These are phyloP conservation scores for Myxocyprinus asiaticus DNA, from an alignment of 2,113 vertebrate species.

Conservation along the genomic window DNA sequence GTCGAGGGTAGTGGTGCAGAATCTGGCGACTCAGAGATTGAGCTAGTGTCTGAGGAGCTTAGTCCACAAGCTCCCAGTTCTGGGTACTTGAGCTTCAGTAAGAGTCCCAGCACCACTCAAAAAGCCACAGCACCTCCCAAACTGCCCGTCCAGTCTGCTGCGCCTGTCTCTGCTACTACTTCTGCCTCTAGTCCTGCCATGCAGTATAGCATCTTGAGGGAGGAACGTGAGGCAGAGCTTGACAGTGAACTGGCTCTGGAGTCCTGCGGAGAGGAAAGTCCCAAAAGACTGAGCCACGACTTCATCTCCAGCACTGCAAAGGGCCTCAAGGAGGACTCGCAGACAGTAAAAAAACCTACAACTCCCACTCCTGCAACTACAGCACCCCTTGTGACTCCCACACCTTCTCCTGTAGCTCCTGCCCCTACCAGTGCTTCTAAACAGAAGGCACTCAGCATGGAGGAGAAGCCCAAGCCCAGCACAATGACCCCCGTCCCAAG, in stretches of 20 bases:
- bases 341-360: constrained; percentile 55
- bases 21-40: constrained; percentile 94
- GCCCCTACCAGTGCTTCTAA: constrained; percentile 9
- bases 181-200: constrained; percentile 12
- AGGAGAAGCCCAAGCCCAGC: constrained; percentile 37
- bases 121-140: constrained; percentile 62
- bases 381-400: constrained; percentile 41
- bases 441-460: constrained; percentile 21
- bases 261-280: constrained; percentile 94
- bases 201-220: constrained; percentile 91
- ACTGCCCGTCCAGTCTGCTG: constrained; percentile 76
- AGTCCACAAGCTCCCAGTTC: constrained; percentile 55
- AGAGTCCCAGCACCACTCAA: constrained; percentile 76
- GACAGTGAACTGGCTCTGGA: constrained; percentile 97
- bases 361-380: constrained; percentile 51
- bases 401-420: constrained; percentile 1
- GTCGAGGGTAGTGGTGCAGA: constrained; percentile 88
- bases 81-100: constrained; percentile 73
- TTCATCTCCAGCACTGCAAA: constrained; percentile 69
- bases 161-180: constrained; percentile 41
- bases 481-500: constrained; percentile 3
- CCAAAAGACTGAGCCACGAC: constrained; percentile 86
- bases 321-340: constrained; percentile 17
- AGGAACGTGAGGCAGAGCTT: constrained; percentile 95
- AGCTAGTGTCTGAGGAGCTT: constrained; percentile 91